Evolutionary conservation across 2,888 invertebrate species (phyloP).

Genomic region (Euplexia lucipara): DNA sequence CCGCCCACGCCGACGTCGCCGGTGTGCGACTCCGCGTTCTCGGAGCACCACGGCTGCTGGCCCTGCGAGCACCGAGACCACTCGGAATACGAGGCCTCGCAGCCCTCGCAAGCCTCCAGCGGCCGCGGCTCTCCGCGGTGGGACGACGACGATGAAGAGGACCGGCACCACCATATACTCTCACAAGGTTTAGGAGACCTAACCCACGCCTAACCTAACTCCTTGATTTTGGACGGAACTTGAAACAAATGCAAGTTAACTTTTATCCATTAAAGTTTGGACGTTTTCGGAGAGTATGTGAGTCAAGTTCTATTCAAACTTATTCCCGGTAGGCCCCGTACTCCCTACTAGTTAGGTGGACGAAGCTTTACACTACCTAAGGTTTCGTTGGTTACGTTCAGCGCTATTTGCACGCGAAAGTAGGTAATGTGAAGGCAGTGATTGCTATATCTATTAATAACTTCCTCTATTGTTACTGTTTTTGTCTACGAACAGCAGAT

Average conservation of each 20-base stretch:
- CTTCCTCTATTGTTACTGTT: conserved; percentile 21
- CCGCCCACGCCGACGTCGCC: conserved; percentile 88
- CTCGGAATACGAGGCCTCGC: conserved; percentile 81
- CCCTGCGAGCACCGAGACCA: conserved; percentile 86
- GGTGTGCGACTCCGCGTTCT: conserved; percentile 88
- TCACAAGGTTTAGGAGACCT: conserved; percentile 85
- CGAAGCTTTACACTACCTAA: conserved; percentile 58
- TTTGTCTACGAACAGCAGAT: conserved; percentile 75
- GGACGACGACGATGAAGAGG: conserved; percentile 87
- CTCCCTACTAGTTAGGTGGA: conserved; percentile 68
- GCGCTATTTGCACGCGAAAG: conserved; percentile 78
- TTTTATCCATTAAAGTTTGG: conserved; percentile 52
- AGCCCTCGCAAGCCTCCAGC: conserved; percentile 85
- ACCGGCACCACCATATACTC: conserved; percentile 83
- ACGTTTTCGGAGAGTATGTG: conserved; percentile 54
- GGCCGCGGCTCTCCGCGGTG: conserved; percentile 88
- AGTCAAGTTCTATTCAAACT: conserved; percentile 82
- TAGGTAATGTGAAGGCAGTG: conserved; percentile 82
- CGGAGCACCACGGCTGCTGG: conserved; percentile 88
- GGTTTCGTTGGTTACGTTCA: conserved; percentile 74
- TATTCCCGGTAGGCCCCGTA: conserved; percentile 70
- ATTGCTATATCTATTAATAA: conserved; percentile 73
- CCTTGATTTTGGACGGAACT: conserved; percentile 65
- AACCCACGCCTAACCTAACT: conserved; percentile 66
- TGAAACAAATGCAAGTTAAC: conserved; percentile 53